A percentile compares a stretch with the other conserved stretches of the same genome.
Evolutionary conservation across 1,140 invertebrate genomes (phyloP).

Genomic region (Atta cephalotes): DNA sequence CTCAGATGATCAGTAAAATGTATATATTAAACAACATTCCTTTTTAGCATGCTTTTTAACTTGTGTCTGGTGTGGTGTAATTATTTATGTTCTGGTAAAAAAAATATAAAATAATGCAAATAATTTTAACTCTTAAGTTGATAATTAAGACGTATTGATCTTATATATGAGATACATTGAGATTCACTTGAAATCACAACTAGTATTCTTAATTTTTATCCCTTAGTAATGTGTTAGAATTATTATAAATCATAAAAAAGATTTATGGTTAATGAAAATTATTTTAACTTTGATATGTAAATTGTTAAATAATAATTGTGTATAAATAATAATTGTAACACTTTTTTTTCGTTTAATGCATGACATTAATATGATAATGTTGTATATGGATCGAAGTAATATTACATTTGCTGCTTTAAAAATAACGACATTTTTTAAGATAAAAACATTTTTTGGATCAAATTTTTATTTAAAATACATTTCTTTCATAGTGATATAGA

Average conservation of each 20-base stretch:
- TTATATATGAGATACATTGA: background rate
- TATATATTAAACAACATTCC: constrained; percentile 70
- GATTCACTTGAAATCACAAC: background rate
- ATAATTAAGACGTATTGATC: background rate
- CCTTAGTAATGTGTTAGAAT: background rate
- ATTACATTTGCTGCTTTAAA: background rate
- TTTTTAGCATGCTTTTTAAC: constrained; percentile 72
- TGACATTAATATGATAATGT: background rate
- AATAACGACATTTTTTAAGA: too few species aligned
- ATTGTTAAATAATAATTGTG: background rate
- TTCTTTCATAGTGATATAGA: too few species aligned
- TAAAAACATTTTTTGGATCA: too few species aligned
- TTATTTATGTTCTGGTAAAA: background rate
- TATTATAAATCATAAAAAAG: background rate
- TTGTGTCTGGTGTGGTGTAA: constrained; percentile 28
- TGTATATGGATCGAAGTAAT: background rate
- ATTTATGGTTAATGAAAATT: background rate
- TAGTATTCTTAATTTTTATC: background rate
- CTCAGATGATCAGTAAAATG: constrained; percentile 55
- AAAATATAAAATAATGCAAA: background rate
- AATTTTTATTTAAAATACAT: too few species aligned
- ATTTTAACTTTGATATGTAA: background rate
- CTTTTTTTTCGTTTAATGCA: background rate
- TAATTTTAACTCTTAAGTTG: background rate
- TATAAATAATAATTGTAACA: background rate